Evolutionary conservation across 1,140 invertebrate species (phyloP).

Genomic region (Odontomachus brunneus): DNA sequence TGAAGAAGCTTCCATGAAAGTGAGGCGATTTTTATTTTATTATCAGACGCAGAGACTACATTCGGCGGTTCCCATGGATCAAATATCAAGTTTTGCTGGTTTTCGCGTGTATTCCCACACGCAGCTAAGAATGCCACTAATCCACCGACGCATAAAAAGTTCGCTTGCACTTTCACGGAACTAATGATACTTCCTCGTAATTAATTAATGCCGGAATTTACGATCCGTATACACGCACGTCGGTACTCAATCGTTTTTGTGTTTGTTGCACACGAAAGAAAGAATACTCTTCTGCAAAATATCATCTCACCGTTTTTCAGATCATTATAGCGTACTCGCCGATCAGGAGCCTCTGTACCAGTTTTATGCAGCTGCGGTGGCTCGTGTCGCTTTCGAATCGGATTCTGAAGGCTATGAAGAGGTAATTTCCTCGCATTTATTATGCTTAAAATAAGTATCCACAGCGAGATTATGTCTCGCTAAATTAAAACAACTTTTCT

Average conservation of each 20-base stretch:
- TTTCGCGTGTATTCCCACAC: slow-evolving; percentile 25
- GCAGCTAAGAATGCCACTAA: not conserved
- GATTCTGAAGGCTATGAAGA: slow-evolving; percentile 94
- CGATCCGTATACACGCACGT: not conserved
- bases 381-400: slow-evolving; percentile 88
- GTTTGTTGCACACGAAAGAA: not conserved
- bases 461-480: not conserved
- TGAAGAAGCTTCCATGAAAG: not conserved
- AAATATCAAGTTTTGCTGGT: slow-evolving; percentile 30
- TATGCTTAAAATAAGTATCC: slow-evolving; percentile 88
- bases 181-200: slow-evolving; percentile 41
- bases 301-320: slow-evolving; percentile 67
- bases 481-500: not conserved
- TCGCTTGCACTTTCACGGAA: slow-evolving; percentile 36
- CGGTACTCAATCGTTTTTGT: not conserved
- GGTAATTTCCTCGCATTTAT: slow-evolving; percentile 88
- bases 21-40: slow-evolving; percentile 12
- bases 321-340: slow-evolving; percentile 84
- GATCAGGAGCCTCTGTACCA: slow-evolving; percentile 95
- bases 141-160: slow-evolving; percentile 32
- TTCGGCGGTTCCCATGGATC: not conserved
- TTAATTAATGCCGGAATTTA: slow-evolving; percentile 36
- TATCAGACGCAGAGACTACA: not conserved
- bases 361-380: slow-evolving; percentile 93
- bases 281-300: slow-evolving; percentile 5